phyloP scores from a whole-genome alignment of 35 echinoderm and acorn worm genomes.

The Anneissia japonica region DNA sequence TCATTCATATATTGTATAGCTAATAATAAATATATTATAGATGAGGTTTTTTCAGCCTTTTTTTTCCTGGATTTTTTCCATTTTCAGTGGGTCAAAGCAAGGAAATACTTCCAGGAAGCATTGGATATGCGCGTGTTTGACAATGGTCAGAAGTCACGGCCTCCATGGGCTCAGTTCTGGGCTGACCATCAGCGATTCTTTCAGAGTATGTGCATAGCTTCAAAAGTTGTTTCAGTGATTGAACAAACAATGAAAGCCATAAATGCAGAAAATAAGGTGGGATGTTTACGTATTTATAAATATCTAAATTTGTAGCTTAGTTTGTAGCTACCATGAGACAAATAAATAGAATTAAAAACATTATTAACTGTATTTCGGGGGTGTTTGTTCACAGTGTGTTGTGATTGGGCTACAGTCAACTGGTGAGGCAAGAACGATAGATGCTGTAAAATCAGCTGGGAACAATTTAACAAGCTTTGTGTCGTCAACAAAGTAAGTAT shows the following conservation, averaged over 20 bases:
- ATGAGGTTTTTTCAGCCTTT: too few species aligned
- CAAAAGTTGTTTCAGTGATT: slow-evolving; percentile 77
- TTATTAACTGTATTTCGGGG: too few species aligned
- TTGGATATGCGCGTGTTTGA: slow-evolving; percentile 57
- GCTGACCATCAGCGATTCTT: slow-evolving; percentile 95
- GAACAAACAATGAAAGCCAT: slow-evolving; percentile 63
- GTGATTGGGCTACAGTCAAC: slow-evolving; percentile 96
- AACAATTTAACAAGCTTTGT: slow-evolving; percentile 95
- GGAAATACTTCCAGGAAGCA: slow-evolving; percentile 81
- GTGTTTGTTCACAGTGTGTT: slow-evolving; percentile 70
- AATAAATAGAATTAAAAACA: too few species aligned
- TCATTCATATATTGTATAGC: too few species aligned
- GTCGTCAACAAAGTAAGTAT: slow-evolving; percentile 89
- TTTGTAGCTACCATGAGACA: too few species aligned
- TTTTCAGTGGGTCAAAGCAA: slow-evolving; percentile 69
- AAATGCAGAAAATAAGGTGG: slow-evolving; percentile 38
- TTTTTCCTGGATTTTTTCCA: neutral
- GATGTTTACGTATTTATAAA: too few species aligned
- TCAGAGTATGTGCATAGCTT: slow-evolving; percentile 89
- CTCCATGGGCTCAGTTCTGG: slow-evolving; percentile 99
- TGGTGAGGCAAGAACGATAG: slow-evolving; percentile 88
- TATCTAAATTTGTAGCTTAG: too few species aligned
- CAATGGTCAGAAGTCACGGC: slow-evolving; percentile 67
- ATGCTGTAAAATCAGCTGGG: slow-evolving; percentile 88
- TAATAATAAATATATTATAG: too few species aligned